These are phyloP conservation scores for Acronicta aceris DNA, from an alignment of 2,888 invertebrate species.

Conservation along the genomic window DNA sequence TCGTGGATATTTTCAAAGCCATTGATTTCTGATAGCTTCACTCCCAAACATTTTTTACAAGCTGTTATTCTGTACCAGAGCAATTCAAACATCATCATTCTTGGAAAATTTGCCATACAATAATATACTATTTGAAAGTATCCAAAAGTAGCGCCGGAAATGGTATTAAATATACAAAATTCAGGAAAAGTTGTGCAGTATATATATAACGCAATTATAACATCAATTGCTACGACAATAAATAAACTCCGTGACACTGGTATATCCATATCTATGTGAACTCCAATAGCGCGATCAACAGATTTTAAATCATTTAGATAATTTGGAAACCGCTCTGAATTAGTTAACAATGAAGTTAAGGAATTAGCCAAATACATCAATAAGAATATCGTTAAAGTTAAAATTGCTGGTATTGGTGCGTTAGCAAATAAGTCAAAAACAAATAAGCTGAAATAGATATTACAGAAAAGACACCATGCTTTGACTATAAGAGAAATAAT, in stretches of 20 bases:
- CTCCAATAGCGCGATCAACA: neutral
- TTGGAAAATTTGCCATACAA: neutral
- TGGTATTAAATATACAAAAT: neutral
- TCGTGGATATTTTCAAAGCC: neutral
- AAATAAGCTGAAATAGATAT: neutral
- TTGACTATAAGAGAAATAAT: neutral
- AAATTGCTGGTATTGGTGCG: rapidly evolving
- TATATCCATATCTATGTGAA: neutral
- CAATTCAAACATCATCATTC: slow-evolving; percentile 3
- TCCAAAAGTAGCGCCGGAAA: neutral
- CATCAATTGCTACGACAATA: neutral
- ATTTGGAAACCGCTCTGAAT: neutral
- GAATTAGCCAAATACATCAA: neutral
- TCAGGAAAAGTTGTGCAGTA: neutral
- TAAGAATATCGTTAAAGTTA: neutral
- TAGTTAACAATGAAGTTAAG: neutral
- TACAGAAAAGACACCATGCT: neutral
- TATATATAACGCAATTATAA: neutral
- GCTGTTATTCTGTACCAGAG: neutral
- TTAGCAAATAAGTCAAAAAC: neutral
- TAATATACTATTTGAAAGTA: neutral
- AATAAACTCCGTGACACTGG: neutral
- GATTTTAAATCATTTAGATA: slow-evolving; percentile 5
- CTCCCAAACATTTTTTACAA: neutral
- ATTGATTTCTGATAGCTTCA: neutral